Base-by-base conservation (phyloP, 2,113 vertebrate species). In the Toxostoma redivivum region DNA sequence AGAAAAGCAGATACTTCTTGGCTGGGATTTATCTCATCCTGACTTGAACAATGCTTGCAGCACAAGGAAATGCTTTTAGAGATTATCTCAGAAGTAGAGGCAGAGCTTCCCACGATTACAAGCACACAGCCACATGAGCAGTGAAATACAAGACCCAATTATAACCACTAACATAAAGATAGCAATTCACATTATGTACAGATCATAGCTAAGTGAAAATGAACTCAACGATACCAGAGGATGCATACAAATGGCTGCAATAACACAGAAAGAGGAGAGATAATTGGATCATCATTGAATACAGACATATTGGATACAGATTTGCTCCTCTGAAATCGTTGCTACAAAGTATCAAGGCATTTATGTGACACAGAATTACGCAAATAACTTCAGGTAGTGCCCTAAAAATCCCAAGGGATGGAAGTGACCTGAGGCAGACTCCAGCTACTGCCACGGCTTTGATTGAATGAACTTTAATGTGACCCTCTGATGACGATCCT, bases 401-500 rank as follows among this genome's bases (percentile, higher is more conserved):
- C 95, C 83, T 89, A 54, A 71, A 94, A 95, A 90, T 97, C 97
- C 97, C 95, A 81, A 81, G 97, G 96, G 97, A 95, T 11, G 28
- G 61, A 92, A 81, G 66, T 97, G 96, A 97, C 97, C 96, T 7
- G 66, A 94, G 94, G 90, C 93, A 2, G 81, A 91, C 95, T 93
- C 86, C 45, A 93, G 89, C 95, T 97, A 95, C 90, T 95, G 96
- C 93, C 86, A 79, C 9, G 74, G 95, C 86, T 97, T 96, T 98
- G 97, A 98, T 97, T 96, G 98, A 96, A 98, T 97, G 97, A 97
- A 97, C 96, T 97, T 94, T 94, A 92, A 80, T 71, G 93, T 97
- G 96, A 97, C 95, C 95, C 91, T 93, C 82, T n/a, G 87, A 83
- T 90, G 95, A 91, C 11, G 67, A 92, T 89, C 88, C 97, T 97